Conservation (phyloP, 2,888 invertebrate species). For the Anagyrus pseudococci region DNA sequence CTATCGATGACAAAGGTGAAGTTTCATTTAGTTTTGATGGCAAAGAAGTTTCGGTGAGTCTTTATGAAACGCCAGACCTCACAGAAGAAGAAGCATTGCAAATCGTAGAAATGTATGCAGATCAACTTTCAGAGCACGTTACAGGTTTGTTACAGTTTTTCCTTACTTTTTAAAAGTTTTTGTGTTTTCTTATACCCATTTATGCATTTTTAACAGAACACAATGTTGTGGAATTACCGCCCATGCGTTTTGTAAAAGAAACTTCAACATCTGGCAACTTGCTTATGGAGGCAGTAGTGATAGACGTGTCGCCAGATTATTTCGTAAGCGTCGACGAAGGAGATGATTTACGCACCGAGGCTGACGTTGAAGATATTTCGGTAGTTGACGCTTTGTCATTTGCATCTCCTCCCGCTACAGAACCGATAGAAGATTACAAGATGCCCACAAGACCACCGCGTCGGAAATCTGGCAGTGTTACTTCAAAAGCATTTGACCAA, state of each 20-base stretch:
- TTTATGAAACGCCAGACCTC: constrained; percentile 91
- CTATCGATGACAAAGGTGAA: constrained; percentile 83
- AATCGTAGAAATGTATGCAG: constrained; percentile 93
- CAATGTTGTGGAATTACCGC: constrained; percentile 85
- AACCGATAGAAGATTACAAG: constrained; percentile 64
- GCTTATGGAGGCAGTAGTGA: constrained; percentile 89
- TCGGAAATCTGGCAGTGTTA: constrained; percentile 69
- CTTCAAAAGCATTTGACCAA: constrained; percentile 55
- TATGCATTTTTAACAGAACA: constrained; percentile 68
- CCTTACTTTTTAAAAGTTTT: background rate
- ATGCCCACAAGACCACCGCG: constrained; percentile 69
- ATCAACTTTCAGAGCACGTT: constrained; percentile 88
- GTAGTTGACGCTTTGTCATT: constrained; percentile 72
- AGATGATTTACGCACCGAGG: constrained; percentile 85
- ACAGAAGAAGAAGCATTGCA: constrained; percentile 91
- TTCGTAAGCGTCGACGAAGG: constrained; percentile 82
- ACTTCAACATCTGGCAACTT: constrained; percentile 87
- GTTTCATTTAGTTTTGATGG: constrained; percentile 91
- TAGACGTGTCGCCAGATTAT: constrained; percentile 86
- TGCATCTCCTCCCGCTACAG: constrained; percentile 44
- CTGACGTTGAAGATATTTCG: constrained; percentile 85
- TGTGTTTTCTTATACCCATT: background rate
- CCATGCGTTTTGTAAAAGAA: constrained; percentile 86
- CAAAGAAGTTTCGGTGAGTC: constrained; percentile 87
- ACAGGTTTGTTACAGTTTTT: constrained; percentile 61